Percentiles rank a stretch among this genome's conserved stretches.
phyloP scores from a whole-genome alignment of 2,888 invertebrate genomes.

The Druceiella hillmani region DNA sequence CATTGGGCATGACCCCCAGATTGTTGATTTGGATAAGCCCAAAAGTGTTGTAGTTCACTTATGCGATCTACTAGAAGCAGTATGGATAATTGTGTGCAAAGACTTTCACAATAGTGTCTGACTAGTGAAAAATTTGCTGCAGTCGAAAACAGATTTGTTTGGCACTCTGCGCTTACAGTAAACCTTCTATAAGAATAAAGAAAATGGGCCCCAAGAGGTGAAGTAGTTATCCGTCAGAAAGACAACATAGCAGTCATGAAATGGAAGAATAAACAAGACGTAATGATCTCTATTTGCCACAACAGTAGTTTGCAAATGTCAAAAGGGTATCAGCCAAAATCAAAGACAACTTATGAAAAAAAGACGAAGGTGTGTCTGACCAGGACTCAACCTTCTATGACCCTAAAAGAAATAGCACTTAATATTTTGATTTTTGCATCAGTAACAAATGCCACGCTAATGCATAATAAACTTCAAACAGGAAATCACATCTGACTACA shows the following conservation, averaged over 20 bases:
- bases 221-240: slow-evolving; percentile 14
- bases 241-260: slow-evolving; percentile 19
- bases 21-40: slow-evolving; percentile 16
- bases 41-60: slow-evolving; percentile 17
- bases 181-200: slow-evolving; percentile 1
- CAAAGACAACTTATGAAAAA: slow-evolving; percentile 19
- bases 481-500: too few relatives aligned
- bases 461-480: slow-evolving; percentile 18
- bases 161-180: too few relatives aligned
- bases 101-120: slow-evolving; percentile 13
- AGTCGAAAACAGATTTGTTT: too few relatives aligned
- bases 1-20: slow-evolving; percentile 14
- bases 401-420: slow-evolving; percentile 21
- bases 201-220: slow-evolving; percentile 7
- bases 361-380: too few relatives aligned
- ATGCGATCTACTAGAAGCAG: too few relatives aligned
- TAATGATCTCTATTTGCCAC: slow-evolving; percentile 8
- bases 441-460: slow-evolving; percentile 19
- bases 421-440: slow-evolving; percentile 21
- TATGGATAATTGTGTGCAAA: slow-evolving; percentile 12
- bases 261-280: slow-evolving; percentile 9
- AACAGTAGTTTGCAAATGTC: slow-evolving; percentile 12
- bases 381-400: slow-evolving; percentile 15
- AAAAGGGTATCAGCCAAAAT: slow-evolving; percentile 14
- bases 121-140: too few relatives aligned